Evolutionary conservation across 37 sponge, comb jelly and placozoan species (phyloP).

Genomic region (Bolinopsis microptera): DNA sequence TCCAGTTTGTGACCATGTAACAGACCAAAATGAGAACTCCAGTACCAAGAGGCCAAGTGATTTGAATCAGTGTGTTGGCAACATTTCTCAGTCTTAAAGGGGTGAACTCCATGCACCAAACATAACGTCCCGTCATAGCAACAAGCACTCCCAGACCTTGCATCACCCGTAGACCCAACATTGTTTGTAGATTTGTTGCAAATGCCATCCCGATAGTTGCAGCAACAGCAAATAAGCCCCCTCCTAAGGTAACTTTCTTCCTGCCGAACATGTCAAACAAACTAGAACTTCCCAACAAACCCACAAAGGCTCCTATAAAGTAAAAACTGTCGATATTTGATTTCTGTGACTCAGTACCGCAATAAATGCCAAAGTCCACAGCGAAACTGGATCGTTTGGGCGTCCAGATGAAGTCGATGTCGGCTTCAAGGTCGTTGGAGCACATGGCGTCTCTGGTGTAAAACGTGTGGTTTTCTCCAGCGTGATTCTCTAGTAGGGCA

Average conservation of each 20-base stretch:
- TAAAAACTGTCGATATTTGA: conserved; percentile 39
- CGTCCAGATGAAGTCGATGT: not conserved
- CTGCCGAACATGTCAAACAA: not conserved
- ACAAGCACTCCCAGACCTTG: conserved; percentile 16
- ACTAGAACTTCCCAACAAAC: not conserved
- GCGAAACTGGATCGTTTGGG: conserved; percentile 13
- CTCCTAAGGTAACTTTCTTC: not conserved
- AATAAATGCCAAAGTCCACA: conserved; percentile 13
- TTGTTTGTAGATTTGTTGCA: not conserved
- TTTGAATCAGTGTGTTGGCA: not conserved
- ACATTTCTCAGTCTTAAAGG: not conserved
- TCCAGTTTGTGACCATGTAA: not conserved
- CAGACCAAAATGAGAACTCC: not conserved
- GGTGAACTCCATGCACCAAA: conserved; percentile 13
- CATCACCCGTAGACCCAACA: not conserved
- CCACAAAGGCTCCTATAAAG: conserved; percentile 20
- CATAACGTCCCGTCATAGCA: not conserved
- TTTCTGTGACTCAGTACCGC: not conserved
- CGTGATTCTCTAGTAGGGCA: not conserved
- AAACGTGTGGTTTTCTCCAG: not conserved
- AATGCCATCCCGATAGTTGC: not conserved
- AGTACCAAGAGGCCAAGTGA: not conserved
- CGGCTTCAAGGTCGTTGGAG: not conserved
- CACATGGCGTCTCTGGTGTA: conserved; percentile 18
- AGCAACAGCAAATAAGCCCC: not conserved